Evolutionary conservation across 2,888 invertebrate genomes (phyloP), one percentile per base, ranked within the genome.

Genomic region (Tinea semifulvella): DNA sequence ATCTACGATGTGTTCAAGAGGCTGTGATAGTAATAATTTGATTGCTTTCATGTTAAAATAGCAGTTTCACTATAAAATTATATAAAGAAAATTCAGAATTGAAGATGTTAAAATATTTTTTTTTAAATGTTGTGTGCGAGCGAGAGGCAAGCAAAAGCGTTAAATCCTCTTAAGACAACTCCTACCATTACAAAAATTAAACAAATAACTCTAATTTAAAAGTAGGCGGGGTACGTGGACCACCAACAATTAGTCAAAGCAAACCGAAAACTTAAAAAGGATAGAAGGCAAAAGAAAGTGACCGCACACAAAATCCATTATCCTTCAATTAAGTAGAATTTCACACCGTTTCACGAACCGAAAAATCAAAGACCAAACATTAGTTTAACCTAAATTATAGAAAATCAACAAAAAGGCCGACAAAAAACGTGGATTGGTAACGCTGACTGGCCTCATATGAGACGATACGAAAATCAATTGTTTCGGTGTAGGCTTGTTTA

Each of bases 281-380:
- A 22, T 20, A 22, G 19, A 26, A 38, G 16, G 16, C 10, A 13
- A 13, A 38, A 63, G 62, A 69, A 72, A 73, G 61, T 76, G 68
- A 64, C 68, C 72, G 69, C 68, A 67, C 68, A 73, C 73, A 73
- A 76, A 72, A 70, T 67, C 67, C 63, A 69, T 75, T 73, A 65
- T 69, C 68, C 67, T 69, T 63, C 71, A 72, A 80, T 80, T 80
- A 80, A 73, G 63, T 75, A 51, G 70, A 63, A 80, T 80, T 80
- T 80, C 80, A 80, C 80, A 77, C 76, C 64, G 71, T 73, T 76
- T 79, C 75, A 80, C 71, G 80, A 80, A 79, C 80, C 80, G 76
- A 74, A 70, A 77, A 80, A 80, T 80, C 74, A 75, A 71, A 79
- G 70, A 65, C 73, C 80, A 80, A 80, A 80, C 80, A 80, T 77